Percentiles rank a stretch among this genome's conserved stretches.
Conservation (phyloP, 2,113 vertebrate species). For the Fulmarus glacialis region DNA sequence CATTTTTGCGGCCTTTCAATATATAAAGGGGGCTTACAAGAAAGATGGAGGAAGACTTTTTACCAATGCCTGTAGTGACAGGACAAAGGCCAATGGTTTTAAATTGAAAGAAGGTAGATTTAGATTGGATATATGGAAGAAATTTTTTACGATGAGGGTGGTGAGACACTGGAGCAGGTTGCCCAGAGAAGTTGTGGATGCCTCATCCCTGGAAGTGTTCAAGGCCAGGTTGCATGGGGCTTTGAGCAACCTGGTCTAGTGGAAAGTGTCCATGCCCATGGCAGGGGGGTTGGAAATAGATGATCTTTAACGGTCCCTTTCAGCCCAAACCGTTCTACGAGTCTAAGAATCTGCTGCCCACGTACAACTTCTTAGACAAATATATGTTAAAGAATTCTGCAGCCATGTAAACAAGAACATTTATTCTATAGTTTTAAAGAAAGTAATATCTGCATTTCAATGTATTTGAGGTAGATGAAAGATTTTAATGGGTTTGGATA, state of each 20-base stretch:
- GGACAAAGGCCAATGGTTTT: neutral
- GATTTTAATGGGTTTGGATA: neutral
- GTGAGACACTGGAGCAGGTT: neutral
- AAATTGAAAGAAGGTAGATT: neutral
- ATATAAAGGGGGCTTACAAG: neutral
- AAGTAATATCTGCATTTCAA: neutral
- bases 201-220: neutral
- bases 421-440: neutral
- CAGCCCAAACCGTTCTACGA: neutral
- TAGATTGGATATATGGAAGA: neutral
- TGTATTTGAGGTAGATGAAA: neutral
- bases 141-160: accelerated
- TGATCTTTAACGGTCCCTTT: neutral
- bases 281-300: accelerated
- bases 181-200: neutral
- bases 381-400: neutral
- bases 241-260: neutral
- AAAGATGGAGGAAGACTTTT: neutral
- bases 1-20: neutral
- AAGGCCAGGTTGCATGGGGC: neutral
- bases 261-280: neutral
- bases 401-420: neutral
- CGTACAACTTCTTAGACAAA: neutral
- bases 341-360: neutral
- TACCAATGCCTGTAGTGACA: neutral